phyloP scores from a whole-genome alignment of 1,140 invertebrate species.

The Pseudomyrmex sp. region DNA sequence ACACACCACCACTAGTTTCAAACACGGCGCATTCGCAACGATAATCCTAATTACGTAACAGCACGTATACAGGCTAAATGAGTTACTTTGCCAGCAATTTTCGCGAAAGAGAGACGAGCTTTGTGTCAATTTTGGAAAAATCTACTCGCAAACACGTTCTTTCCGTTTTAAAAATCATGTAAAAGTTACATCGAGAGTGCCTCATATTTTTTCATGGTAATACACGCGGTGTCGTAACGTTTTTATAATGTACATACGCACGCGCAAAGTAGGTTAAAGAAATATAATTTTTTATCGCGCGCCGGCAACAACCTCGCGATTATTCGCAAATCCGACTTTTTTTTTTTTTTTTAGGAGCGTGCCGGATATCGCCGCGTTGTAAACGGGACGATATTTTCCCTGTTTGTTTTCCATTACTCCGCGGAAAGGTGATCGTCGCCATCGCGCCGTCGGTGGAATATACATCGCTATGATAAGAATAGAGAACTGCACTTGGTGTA shows the following conservation, averaged over 20 bases:
- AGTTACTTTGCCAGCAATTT: no score
- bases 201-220: neutral
- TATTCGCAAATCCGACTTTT: conserved; percentile 44
- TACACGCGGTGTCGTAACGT: no score
- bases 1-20: neutral
- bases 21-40: neutral
- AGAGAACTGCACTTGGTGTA: conserved; percentile 70
- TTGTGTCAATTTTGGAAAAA: no score
- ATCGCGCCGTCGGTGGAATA: conserved; percentile 63
- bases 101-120: no score
- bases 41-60: conserved; percentile 1
- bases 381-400: conserved; percentile 69
- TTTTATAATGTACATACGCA: no score
- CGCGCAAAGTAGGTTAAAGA: neutral
- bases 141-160: no score
- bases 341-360: conserved; percentile 32
- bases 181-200: neutral
- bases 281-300: neutral
- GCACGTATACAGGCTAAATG: no score
- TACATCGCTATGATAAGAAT: conserved; percentile 76
- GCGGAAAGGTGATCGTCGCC: conserved; percentile 59
- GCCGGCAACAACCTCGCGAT: conserved; percentile 5
- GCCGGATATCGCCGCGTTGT: conserved; percentile 54
- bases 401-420: conserved; percentile 81
- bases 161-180: neutral